phyloP scores from a whole-genome alignment of 2,888 invertebrate species.

The Tiphia femorata region DNA sequence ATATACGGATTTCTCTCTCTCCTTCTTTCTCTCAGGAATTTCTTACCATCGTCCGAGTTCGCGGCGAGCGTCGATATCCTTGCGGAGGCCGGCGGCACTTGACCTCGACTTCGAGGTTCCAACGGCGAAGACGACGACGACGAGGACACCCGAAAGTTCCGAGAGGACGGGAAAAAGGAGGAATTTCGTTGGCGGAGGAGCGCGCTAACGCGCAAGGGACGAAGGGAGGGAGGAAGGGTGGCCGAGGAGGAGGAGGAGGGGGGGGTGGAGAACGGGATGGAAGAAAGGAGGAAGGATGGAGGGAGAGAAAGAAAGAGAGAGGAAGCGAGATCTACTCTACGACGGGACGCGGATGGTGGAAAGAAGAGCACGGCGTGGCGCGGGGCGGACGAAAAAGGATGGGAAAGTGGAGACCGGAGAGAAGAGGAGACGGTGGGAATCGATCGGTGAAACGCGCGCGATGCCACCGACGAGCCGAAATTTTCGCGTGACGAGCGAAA shows the following conservation, averaged over 20 bases:
- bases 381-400: too few relatives aligned
- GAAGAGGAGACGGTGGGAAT: conserved; percentile 37
- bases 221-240: not conserved
- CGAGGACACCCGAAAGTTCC: too few relatives aligned
- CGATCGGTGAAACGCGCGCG: conserved; percentile 50
- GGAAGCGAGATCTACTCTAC: not conserved
- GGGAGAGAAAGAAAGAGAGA: conserved; percentile 23
- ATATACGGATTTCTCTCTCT: too few relatives aligned
- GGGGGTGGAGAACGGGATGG: not conserved
- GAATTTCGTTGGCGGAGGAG: not conserved
- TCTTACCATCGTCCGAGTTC: too few relatives aligned
- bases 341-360: not conserved
- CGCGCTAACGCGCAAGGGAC: not conserved
- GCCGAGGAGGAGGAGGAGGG: conserved; percentile 9
- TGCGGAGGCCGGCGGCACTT: too few relatives aligned
- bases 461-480: conserved; percentile 41
- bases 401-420: too few relatives aligned
- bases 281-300: not conserved
- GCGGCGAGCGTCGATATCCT: too few relatives aligned
- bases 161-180: too few relatives aligned
- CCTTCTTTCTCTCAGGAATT: too few relatives aligned
- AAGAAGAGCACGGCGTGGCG: not conserved
- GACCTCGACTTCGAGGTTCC: too few relatives aligned
- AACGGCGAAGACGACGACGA: too few relatives aligned
- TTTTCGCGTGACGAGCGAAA: conserved; percentile 48